phyloP scores from a whole-genome alignment of 2,888 invertebrate genomes.

The Zhengitettix transpicula region DNA sequence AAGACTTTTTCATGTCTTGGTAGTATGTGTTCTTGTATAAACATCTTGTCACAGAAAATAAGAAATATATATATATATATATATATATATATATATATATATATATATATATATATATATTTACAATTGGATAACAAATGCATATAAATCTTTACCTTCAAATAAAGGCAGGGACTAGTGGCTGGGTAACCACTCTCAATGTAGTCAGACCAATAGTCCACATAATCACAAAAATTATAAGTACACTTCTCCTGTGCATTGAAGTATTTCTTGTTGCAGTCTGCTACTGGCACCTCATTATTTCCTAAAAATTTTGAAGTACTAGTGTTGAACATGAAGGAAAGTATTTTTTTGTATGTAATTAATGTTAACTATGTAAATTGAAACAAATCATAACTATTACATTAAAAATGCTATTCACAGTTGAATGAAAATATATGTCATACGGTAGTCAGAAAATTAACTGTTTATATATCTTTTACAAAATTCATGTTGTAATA shows the following conservation, averaged over 20 bases:
- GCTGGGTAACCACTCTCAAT: constrained; percentile 24
- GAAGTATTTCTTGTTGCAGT: constrained; percentile 56
- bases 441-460: too few species aligned
- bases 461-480: too few species aligned
- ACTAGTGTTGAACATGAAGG: too few species aligned
- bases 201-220: constrained; percentile 48
- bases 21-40: too few species aligned
- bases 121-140: not conserved
- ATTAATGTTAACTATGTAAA: too few species aligned
- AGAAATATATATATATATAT: not conserved
- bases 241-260: constrained; percentile 57
- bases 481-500: too few species aligned
- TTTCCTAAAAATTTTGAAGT: constrained; percentile 30
- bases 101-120: not conserved
- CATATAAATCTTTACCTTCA: constrained; percentile 36
- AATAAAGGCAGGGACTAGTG: constrained; percentile 43
- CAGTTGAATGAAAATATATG: too few species aligned
- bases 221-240: constrained; percentile 50
- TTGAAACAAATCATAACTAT: too few species aligned
- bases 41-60: not conserved
- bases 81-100: constrained; percentile 1
- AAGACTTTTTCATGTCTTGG: too few species aligned
- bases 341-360: too few species aligned
- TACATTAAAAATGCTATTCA: too few species aligned
- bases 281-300: constrained; percentile 56